Conservation (phyloP, 2,113 vertebrate species). For the Lanius ludovicianus region DNA sequence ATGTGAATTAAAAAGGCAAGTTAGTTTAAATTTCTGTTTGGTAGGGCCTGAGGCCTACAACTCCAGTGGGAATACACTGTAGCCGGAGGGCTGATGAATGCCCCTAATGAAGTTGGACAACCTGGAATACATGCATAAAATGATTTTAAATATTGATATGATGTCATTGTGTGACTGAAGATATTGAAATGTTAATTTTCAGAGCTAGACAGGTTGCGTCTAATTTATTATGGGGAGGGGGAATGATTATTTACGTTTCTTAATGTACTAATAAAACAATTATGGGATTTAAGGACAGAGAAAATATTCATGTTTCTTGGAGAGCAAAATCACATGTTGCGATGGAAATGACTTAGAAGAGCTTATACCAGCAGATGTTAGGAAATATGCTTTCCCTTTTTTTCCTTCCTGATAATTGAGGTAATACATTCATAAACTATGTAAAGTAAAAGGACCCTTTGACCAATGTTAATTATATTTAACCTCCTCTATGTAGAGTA, state of each 20-base stretch:
- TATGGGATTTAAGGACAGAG: conserved; percentile 56
- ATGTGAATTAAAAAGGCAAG: conserved; percentile 81
- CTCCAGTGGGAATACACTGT: conserved; percentile 82
- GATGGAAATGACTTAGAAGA: neutral
- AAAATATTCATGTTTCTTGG: conserved; percentile 1
- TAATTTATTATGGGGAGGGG: conserved; percentile 77
- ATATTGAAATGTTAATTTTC: conserved; percentile 97
- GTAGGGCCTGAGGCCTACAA: conserved; percentile 83
- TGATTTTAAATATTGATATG: conserved; percentile 98
- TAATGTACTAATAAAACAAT: conserved; percentile 77
- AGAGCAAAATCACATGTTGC: neutral
- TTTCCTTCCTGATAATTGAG: conserved; percentile 16
- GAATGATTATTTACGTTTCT: conserved; percentile 84
- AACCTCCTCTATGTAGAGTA: neutral
- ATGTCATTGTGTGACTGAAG: conserved; percentile 89
- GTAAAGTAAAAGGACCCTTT: neutral
- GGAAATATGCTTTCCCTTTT: neutral
- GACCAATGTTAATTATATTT: conserved; percentile 2
- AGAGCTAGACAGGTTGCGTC: conserved; percentile 81
- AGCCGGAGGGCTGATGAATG: conserved; percentile 91
- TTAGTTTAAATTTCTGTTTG: conserved; percentile 86
- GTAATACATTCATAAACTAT: neutral
- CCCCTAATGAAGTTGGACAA: conserved; percentile 99
- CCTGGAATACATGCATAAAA: conserved; percentile 98
- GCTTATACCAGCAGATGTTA: neutral